Evolutionary conservation across 1,140 invertebrate species (phyloP).

Genomic region (Drosophila subobscura): DNA sequence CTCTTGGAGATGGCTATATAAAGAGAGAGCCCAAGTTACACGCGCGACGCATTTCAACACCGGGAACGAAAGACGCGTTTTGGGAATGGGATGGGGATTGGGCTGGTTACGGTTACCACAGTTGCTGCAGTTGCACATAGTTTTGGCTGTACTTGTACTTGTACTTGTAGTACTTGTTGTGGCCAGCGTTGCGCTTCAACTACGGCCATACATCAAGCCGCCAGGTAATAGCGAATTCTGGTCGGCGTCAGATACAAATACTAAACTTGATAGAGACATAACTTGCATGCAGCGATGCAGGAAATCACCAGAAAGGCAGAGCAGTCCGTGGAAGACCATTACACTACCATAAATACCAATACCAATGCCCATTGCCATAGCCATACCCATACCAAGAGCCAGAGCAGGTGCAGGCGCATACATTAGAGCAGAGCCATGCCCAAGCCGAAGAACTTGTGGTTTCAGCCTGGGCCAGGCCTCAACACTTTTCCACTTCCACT

Average conservation of each 20-base stretch:
- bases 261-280: conserved; percentile 61
- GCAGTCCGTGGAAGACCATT: neutral
- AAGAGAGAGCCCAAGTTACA: conserved; percentile 44
- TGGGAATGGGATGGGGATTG: conserved; percentile 33
- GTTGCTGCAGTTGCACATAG: neutral
- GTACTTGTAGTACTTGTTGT: conserved; percentile 21
- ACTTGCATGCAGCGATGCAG: conserved; percentile 59
- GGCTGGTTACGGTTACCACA: conserved; percentile 56
- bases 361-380: neutral
- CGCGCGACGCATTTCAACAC: conserved; percentile 63
- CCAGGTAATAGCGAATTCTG: conserved; percentile 33
- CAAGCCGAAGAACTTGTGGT: conserved; percentile 32
- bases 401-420: conserved; percentile 36
- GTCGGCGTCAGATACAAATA: conserved; percentile 51
- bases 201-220: conserved; percentile 38
- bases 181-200: conserved; percentile 52
- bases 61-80: conserved; percentile 14
- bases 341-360: conserved; percentile 1
- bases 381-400: conserved; percentile 11
- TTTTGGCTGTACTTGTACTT: conserved; percentile 31
- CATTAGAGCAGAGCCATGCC: conserved; percentile 26
- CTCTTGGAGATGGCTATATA: neutral
- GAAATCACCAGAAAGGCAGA: conserved; percentile 35
- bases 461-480: conserved; percentile 25
- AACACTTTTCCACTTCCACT: conserved; percentile 18